Conservation (phyloP, 2,113 vertebrate genomes). For the Meleagris gallopavo region DNA sequence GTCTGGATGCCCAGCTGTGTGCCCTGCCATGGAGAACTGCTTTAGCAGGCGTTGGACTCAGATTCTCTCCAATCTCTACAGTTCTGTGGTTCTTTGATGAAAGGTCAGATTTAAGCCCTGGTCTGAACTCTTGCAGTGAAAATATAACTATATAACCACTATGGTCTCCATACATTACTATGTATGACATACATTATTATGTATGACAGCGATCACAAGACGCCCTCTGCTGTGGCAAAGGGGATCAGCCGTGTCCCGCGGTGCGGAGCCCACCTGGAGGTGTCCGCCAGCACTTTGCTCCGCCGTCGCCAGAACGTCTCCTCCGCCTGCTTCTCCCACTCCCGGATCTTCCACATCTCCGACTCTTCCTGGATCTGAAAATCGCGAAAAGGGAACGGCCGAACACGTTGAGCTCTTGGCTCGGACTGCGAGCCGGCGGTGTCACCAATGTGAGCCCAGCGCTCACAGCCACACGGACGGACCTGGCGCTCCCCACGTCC, state of each 20-base stretch:
- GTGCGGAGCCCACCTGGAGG: slow-evolving; percentile 71
- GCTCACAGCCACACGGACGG: no score
- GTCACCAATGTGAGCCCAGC: no score
- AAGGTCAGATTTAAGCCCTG: background rate
- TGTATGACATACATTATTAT: background rate
- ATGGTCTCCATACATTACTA: background rate
- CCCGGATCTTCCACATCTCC: slow-evolving; percentile 98
- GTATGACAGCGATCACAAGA: background rate
- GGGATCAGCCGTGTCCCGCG: no score
- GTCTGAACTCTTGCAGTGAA: background rate
- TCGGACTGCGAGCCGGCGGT: background rate
- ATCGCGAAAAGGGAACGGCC: background rate
- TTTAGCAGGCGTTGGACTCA: no score
- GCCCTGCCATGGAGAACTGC: no score
- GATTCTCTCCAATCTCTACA: no score
- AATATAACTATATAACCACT: rapidly evolving
- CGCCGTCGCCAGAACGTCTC: slow-evolving; percentile 75
- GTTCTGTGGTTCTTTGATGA: background rate
- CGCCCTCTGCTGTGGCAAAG: no score
- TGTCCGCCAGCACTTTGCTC: slow-evolving; percentile 73
- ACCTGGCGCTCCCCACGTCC: no score
- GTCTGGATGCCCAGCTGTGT: no score
- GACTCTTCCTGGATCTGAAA: slow-evolving; percentile 94
- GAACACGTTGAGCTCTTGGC: background rate
- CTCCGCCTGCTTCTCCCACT: slow-evolving; percentile 85